Percentiles rank a stretch among this genome's conserved stretches.
phyloP scores from a whole-genome alignment of 2,113 vertebrate species.

The Sylvietta virens region DNA sequence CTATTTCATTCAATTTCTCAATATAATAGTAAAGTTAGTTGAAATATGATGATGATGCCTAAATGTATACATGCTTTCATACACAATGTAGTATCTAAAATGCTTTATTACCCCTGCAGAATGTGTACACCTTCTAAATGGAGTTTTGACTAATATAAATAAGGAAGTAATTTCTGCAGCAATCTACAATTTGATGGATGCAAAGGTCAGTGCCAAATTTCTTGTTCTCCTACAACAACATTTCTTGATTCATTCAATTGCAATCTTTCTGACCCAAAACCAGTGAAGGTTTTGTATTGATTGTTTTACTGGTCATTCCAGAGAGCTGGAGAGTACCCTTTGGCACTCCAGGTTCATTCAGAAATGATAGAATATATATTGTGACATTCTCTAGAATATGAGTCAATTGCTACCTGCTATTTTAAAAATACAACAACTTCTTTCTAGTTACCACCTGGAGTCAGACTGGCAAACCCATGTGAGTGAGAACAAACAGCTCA shows the following conservation, averaged over 20 bases:
- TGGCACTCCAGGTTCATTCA: background rate
- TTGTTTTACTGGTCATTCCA: background rate
- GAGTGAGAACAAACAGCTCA: background rate
- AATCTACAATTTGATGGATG: constrained; percentile 43
- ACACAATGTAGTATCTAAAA: background rate
- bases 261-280: background rate
- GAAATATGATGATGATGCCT: background rate
- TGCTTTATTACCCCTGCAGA: constrained; percentile 18
- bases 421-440: background rate
- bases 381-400: background rate
- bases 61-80: background rate
- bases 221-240: background rate
- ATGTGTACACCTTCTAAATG: constrained; percentile 7
- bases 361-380: background rate
- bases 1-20: background rate
- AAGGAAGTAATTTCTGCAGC: constrained; percentile 42
- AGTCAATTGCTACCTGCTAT: background rate
- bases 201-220: constrained; percentile 44
- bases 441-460: background rate
- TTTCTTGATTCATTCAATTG: background rate
- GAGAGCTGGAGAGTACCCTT: background rate
- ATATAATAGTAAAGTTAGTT: background rate
- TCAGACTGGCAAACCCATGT: background rate
- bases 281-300: background rate
- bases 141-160: constrained; percentile 20